Evolutionary conservation across 2,797 vertebrate species (phyloP), one percentile per base, ranked within the genome.

Genomic region (Falco cherrug): DNA sequence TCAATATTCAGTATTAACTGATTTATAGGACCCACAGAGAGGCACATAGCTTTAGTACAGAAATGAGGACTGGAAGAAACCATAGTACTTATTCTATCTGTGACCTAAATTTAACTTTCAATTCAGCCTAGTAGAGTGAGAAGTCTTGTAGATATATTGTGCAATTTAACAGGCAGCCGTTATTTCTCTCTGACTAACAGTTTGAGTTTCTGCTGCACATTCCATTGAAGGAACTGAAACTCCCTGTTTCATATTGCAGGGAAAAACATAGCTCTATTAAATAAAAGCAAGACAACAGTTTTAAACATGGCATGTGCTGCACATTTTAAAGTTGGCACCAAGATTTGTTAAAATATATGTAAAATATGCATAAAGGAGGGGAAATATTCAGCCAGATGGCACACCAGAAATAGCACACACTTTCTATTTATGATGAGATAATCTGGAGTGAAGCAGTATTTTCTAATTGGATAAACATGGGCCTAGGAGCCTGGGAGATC

Each of bases 351-450:
- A 86, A 83, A 94, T 75, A 14, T 56, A 82, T 1, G 7, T 69
- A 83, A 95, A 85, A 93, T 87, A 88, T 45, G 43, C 47, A 73
- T 16, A 56, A 94, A 79, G 45, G 70, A 81, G 93, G 48, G 29
- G 60, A 88, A 95, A 93, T 92, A 84, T 74, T 93, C 65, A 88
- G 79, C 43, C 89, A 97, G 85, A 95, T 93, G 76, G 69, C 70
- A 94, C 35, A 92, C 35, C 57, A 89, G 76, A 92, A 94, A 94
- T 95, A 97, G 95, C 64, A 89, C 16, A 94, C n/a, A 65, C 22
- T 94, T 95, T 84, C 73, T 94, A 45, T 93, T 94, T 96, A 87
- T 65, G 77, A 92, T 21, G 26, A 82, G 35, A 70, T 61, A 85
- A 91, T 94, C 85, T 84, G 45, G 65, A 93, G 29, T 41, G 76